Conservation (phyloP, 2,113 vertebrate genomes). For the Lutjanus erythropterus region DNA sequence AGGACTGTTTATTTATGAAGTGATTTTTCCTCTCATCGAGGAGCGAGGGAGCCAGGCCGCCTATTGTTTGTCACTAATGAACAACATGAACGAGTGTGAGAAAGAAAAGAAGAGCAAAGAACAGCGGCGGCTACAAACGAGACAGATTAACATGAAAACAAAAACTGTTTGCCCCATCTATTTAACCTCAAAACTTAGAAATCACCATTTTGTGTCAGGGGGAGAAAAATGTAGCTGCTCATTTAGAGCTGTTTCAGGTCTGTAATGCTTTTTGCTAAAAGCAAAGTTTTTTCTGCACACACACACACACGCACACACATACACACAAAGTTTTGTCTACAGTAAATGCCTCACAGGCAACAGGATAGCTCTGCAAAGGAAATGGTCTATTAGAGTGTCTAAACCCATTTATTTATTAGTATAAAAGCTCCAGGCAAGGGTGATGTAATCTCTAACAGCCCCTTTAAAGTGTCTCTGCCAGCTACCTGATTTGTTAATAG, state of each 20-base stretch:
- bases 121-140: slow-evolving; percentile 57
- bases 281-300: slow-evolving; percentile 39
- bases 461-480: slow-evolving; percentile 64
- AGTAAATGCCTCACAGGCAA: slow-evolving; percentile 65
- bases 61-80: slow-evolving; percentile 68
- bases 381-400: slow-evolving; percentile 78
- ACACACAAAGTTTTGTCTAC: slow-evolving; percentile 28
- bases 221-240: not conserved
- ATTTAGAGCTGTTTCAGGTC: slow-evolving; percentile 20
- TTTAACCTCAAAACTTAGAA: slow-evolving; percentile 46
- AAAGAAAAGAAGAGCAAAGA: slow-evolving; percentile 48
- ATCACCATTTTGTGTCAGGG: slow-evolving; percentile 6
- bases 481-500: slow-evolving; percentile 57
- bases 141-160: slow-evolving; percentile 54
- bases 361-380: slow-evolving; percentile 73
- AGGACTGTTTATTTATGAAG: slow-evolving; percentile 78
- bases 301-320: slow-evolving; percentile 19
- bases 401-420: slow-evolving; percentile 76
- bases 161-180: slow-evolving; percentile 31
- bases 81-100: slow-evolving; percentile 80
- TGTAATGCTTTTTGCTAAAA: slow-evolving; percentile 43
- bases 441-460: slow-evolving; percentile 76
- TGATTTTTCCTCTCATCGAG: slow-evolving; percentile 67
- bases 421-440: slow-evolving; percentile 61
- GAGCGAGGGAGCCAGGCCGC: slow-evolving; percentile 51